Evolutionary conservation across 2,888 invertebrate species (phyloP).

Genomic region (Gasteruption jaculator): DNA sequence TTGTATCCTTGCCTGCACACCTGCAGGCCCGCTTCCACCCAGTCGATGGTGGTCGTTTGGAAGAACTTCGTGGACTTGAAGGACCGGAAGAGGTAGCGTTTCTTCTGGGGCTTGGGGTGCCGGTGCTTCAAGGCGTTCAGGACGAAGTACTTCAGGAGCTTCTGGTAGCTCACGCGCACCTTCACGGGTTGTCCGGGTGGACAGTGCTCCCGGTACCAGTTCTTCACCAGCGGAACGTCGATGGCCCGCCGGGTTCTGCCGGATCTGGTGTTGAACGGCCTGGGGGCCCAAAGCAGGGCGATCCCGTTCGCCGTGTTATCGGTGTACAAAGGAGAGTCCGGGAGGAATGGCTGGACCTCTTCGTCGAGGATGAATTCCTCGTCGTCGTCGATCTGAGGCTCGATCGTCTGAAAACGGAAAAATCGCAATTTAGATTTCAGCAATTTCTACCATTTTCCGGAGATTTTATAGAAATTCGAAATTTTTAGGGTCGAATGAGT

Average conservation of each 20-base stretch:
- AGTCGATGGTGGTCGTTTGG: slow-evolving; percentile 98
- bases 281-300: slow-evolving; percentile 93
- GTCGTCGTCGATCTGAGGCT: slow-evolving; percentile 88
- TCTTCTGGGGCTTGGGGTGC: slow-evolving; percentile 98
- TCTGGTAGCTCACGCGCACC: slow-evolving; percentile 98
- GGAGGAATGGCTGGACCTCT: slow-evolving; percentile 86
- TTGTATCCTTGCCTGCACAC: slow-evolving; percentile 99
- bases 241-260: slow-evolving; percentile 88
- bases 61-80: slow-evolving; percentile 99
- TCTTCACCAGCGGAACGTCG: slow-evolving; percentile 95
- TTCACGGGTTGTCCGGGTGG: slow-evolving; percentile 97
- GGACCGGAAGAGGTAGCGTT: slow-evolving; percentile 94
- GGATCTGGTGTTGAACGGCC: slow-evolving; percentile 96
- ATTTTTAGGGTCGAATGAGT: too few species aligned
- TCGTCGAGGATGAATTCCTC: slow-evolving; percentile 91
- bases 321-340: slow-evolving; percentile 93
- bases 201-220: slow-evolving; percentile 94
- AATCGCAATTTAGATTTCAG: slow-evolving; percentile 4
- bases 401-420: slow-evolving; percentile 56
- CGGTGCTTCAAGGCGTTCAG: slow-evolving; percentile 96
- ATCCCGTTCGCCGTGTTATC: slow-evolving; percentile 99
- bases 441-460: too few species aligned
- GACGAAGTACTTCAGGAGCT: slow-evolving; percentile 96
- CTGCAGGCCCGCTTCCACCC: slow-evolving; percentile 99
- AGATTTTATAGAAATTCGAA: too few species aligned